Conservation (phyloP, 2,113 vertebrate species). For the Callopanchax toddi region DNA sequence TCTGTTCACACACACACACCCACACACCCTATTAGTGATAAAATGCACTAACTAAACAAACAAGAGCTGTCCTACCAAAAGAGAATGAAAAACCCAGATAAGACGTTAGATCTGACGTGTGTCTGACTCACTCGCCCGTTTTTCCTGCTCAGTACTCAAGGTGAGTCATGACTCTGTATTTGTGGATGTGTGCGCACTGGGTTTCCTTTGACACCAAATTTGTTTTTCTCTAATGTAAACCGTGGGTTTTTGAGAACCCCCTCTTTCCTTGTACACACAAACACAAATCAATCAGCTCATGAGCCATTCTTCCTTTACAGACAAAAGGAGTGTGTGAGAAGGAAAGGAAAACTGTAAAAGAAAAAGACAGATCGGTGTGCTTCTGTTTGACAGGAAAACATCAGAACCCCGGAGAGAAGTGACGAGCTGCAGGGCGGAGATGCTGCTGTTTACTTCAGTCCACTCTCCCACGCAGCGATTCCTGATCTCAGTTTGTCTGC, state of each 20-base stretch:
- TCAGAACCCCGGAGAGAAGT: conserved; percentile 8
- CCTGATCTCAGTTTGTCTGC: neutral
- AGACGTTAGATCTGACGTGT: conserved; percentile 11
- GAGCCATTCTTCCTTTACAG: conserved; percentile 41
- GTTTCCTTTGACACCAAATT: conserved; percentile 23
- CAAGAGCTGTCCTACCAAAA: neutral
- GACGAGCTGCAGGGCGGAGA: conserved; percentile 11
- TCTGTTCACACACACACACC: neutral
- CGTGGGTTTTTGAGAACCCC: neutral
- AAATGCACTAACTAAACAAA: conserved; percentile 15
- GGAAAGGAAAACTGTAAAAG: conserved; percentile 42
- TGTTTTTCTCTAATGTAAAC: neutral
- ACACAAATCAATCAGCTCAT: conserved; percentile 13
- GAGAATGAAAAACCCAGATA: conserved; percentile 4
- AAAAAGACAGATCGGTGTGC: conserved; percentile 32
- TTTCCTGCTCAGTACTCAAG: conserved; percentile 23
- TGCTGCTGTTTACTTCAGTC: conserved; percentile 15
- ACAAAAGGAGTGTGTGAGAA: conserved; percentile 19
- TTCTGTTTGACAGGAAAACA: conserved; percentile 47
- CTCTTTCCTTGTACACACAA: neutral
- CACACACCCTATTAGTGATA: neutral
- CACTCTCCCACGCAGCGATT: conserved; percentile 10
- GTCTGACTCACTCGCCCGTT: conserved; percentile 48
- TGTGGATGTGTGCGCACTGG: neutral
- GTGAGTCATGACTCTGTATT: conserved; percentile 44